Base-by-base conservation (phyloP, 2,113 vertebrate species). In the Sinocyclocheilus anshuiensis region DNA sequence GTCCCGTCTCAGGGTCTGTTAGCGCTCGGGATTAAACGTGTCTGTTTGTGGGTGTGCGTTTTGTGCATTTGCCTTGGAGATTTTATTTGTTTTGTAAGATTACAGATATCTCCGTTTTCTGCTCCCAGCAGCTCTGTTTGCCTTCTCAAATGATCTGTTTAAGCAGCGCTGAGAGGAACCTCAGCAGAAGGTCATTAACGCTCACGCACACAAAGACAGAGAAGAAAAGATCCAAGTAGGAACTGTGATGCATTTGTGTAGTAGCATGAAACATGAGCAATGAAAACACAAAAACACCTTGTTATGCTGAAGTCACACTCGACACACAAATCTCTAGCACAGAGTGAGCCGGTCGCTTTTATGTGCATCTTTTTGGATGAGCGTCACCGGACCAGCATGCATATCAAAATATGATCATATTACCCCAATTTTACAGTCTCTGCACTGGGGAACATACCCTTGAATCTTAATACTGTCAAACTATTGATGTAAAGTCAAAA, bases 91-190 rank as follows among this genome's bases (percentile, higher is more conserved):
- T 80, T 79, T 74, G 55, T 39, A 53, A 71, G 79, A 83, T 86
- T 72, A 65, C 63, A 81, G 57, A 48, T 75, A 71, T 75, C 45
- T 55, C 65, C 18, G 74, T 81, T 78, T 87, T 81, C 57, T 77
- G 87, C 78, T 84, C 77, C 61, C 53, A 48, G 65, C 39, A 22
- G 5, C 20, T 22, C 59, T 85, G 72, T 76, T 82, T 89, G 77
- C 39, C 57, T 76, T 77, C 78, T 77, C 26, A 69, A 88, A 86
- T 81, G 78, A 87, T 85, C 55, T 86, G 83, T 83, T 85, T 83
- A 67, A 81, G 18, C 39, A 48, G 83, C 72, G 71, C 69, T 36
- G 59, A 77, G 77, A 55, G 50, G 48, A 63, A 36, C 78, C 65
- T 83, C 65, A 57, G 79, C 79, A 81, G 86, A 72, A 63, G 59